Conservation (phyloP, 1,140 invertebrate species). For the Campoletis sonorensis region DNA sequence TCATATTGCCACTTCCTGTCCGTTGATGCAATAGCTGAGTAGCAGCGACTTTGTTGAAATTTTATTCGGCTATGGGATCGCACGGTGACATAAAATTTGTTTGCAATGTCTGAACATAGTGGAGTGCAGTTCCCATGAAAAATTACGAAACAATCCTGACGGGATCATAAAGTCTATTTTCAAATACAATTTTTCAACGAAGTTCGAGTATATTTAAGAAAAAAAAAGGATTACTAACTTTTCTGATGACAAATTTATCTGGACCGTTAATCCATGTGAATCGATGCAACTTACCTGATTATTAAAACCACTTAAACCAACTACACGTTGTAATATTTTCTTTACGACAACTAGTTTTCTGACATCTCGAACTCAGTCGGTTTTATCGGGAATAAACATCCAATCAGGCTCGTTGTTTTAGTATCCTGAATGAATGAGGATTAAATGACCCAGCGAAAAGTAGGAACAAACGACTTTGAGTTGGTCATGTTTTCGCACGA, state of each 20-base stretch:
- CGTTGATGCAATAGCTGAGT: conserved; percentile 62
- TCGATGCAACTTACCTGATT: too few species aligned
- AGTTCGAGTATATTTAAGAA: too few species aligned
- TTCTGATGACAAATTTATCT: too few species aligned
- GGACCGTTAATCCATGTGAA: too few species aligned
- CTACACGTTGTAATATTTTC: too few species aligned
- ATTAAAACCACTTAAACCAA: too few species aligned
- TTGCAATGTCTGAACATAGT: conserved; percentile 27
- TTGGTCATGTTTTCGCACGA: not conserved
- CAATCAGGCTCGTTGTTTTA: not conserved
- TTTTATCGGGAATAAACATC: not conserved
- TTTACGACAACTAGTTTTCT: too few species aligned
- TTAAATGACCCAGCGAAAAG: conserved; percentile 33
- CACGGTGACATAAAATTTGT: conserved; percentile 36
- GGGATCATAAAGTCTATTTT: too few species aligned
- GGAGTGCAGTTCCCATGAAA: conserved; percentile 52
- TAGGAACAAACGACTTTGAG: not conserved
- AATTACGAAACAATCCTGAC: conserved; percentile 57
- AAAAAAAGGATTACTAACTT: too few species aligned
- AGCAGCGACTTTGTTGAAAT: not conserved
- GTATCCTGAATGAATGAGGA: conserved; percentile 23
- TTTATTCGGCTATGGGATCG: conserved; percentile 40
- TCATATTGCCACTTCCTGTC: conserved; percentile 4
- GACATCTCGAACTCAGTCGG: not conserved
- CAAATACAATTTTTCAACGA: too few species aligned